These are phyloP conservation scores for Capreolus pygargus DNA, from an alignment of 2,113 vertebrate genomes.

Conservation along the genomic window DNA sequence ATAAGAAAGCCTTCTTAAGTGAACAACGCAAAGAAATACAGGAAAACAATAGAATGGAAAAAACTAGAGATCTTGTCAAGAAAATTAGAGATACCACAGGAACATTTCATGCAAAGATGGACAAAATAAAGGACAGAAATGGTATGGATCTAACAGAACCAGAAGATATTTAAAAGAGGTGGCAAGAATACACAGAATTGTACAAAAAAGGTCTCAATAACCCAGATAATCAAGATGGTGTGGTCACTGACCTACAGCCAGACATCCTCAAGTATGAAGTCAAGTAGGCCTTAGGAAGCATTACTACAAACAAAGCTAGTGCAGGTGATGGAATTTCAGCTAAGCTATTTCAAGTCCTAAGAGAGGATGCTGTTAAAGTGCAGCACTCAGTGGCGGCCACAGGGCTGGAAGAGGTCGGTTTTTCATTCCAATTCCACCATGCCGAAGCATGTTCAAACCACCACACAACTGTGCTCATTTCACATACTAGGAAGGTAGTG, in stretches of 20 bases:
- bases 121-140: background rate
- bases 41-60: background rate
- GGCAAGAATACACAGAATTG: background rate
- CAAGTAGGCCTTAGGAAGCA: background rate
- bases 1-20: background rate
- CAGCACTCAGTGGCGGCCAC: background rate
- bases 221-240: background rate
- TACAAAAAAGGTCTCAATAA: background rate
- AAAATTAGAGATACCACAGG: background rate
- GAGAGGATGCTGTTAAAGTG: background rate
- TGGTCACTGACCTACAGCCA: background rate
- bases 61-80: background rate
- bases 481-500: background rate
- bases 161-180: background rate
- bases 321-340: background rate
- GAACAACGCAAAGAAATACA: background rate
- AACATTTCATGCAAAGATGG: background rate
- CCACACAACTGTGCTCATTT: background rate
- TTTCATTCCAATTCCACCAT: background rate
- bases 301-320: background rate
- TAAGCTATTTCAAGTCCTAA: background rate
- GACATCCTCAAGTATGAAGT: background rate
- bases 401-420: background rate
- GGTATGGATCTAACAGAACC: background rate
- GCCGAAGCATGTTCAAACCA: background rate